Evolutionary conservation across 2,888 invertebrate genomes (phyloP).

Genomic region (Cheiracanthium punctorium): DNA sequence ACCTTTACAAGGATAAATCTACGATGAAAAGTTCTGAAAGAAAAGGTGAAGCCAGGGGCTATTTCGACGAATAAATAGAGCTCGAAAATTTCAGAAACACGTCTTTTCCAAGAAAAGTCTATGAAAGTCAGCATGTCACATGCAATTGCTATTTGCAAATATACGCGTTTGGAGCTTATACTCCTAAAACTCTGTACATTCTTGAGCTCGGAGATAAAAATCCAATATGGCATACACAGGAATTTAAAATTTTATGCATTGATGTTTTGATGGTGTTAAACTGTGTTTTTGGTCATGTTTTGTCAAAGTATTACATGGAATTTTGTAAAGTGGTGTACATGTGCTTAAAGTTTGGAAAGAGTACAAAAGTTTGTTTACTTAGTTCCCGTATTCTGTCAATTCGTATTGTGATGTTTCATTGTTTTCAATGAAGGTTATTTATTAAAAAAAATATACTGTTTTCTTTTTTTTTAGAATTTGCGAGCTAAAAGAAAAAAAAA

Average conservation of each 20-base stretch:
- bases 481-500: no score
- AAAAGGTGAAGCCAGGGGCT: conserved; percentile 15
- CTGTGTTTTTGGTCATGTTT: conserved; percentile 32
- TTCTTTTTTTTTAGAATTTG: no score
- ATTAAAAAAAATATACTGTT: no score
- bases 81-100: conserved; percentile 48
- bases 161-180: conserved; percentile 47
- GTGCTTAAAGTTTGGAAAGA: neutral
- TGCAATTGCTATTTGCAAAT: conserved; percentile 68
- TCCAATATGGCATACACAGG: conserved; percentile 57
- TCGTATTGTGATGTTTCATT: no score
- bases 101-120: conserved; percentile 56
- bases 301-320: conserved; percentile 37
- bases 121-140: conserved; percentile 63
- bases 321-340: neutral
- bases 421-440: no score
- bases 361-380: neutral
- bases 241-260: conserved; percentile 27
- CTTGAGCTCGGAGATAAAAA: conserved; percentile 21
- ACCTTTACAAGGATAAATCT: conserved; percentile 54
- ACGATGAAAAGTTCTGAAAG: conserved; percentile 40
- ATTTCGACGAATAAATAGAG: conserved; percentile 49
- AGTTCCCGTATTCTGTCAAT: no score
- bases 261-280: conserved; percentile 33
- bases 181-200: conserved; percentile 38